phyloP scores from a whole-genome alignment of 2,888 invertebrate genomes.

The Pandemis corylana region DNA sequence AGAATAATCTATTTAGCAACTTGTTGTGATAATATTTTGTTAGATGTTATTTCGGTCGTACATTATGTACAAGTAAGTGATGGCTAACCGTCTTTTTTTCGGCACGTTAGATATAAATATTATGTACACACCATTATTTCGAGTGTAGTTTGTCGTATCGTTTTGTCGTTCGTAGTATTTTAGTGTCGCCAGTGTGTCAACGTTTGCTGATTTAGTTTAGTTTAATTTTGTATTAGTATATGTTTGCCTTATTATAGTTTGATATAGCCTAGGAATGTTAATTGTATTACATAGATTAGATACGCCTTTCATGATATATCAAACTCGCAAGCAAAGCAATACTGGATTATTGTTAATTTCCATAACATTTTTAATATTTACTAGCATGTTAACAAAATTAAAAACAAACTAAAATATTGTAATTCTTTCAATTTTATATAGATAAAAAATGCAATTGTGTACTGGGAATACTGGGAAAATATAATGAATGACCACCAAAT shows the following conservation, averaged over 20 bases:
- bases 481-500: too few relatives aligned
- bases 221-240: neutral
- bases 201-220: neutral
- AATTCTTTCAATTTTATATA: too few relatives aligned
- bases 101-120: neutral
- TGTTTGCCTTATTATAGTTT: neutral
- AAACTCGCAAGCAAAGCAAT: neutral
- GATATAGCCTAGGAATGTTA: neutral
- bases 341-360: neutral
- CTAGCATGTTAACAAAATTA: too few relatives aligned
- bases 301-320: neutral
- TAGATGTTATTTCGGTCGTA: constrained; percentile 5
- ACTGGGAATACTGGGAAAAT: too few relatives aligned
- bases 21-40: constrained; percentile 14
- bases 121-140: neutral
- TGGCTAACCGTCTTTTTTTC: neutral
- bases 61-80: constrained; percentile 1
- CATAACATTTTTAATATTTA: too few relatives aligned
- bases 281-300: neutral
- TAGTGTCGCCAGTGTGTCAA: constrained; percentile 2
- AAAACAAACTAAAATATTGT: too few relatives aligned
- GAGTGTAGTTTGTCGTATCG: constrained; percentile 1
- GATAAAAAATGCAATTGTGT: too few relatives aligned
- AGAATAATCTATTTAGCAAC: constrained; percentile 16
- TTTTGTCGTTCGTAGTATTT: too few relatives aligned